A percentile compares a stretch with the other conserved stretches of the same genome.
These are phyloP conservation scores for Neoscelio sp. DNA, from an alignment of 2,888 invertebrate species.

Conservation along the genomic window DNA sequence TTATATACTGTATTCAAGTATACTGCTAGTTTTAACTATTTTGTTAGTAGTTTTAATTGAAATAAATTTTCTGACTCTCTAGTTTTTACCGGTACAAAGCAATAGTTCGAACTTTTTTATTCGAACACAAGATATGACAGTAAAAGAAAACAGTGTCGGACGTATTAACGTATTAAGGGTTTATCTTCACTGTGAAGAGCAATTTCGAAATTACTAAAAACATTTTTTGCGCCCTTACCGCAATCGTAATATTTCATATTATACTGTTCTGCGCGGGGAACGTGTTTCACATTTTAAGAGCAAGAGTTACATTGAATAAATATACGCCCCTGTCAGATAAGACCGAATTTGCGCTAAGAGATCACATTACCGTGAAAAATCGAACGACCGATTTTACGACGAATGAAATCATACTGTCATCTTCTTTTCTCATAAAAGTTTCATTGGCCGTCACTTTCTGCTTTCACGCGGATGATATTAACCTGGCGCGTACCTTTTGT, in stretches of 20 bases:
- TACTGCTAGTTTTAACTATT: too few species aligned
- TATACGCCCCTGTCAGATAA: slow-evolving; percentile 36
- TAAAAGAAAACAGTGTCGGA: slow-evolving; percentile 11
- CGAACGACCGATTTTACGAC: slow-evolving; percentile 60
- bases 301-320: slow-evolving; percentile 49
- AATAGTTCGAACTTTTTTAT: too few species aligned
- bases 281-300: slow-evolving; percentile 47
- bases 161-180: slow-evolving; percentile 3
- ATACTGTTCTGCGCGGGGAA: background rate
- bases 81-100: too few species aligned
- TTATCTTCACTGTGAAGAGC: slow-evolving; percentile 8
- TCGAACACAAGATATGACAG: background rate
- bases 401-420: slow-evolving; percentile 62
- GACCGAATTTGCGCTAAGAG: slow-evolving; percentile 52
- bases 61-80: too few species aligned
- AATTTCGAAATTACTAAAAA: slow-evolving; percentile 33
- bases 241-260: slow-evolving; percentile 37
- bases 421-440: slow-evolving; percentile 61
- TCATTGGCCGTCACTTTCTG: slow-evolving; percentile 44
- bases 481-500: slow-evolving; percentile 41
- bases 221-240: slow-evolving; percentile 17
- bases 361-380: slow-evolving; percentile 60
- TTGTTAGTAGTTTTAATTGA: too few species aligned
- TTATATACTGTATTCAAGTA: too few species aligned
- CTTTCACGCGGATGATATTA: slow-evolving; percentile 38